Percentiles rank a stretch among this genome's conserved stretches.
Evolutionary conservation across 2,113 vertebrate species (phyloP).

Genomic region (Pitta sordida): DNA sequence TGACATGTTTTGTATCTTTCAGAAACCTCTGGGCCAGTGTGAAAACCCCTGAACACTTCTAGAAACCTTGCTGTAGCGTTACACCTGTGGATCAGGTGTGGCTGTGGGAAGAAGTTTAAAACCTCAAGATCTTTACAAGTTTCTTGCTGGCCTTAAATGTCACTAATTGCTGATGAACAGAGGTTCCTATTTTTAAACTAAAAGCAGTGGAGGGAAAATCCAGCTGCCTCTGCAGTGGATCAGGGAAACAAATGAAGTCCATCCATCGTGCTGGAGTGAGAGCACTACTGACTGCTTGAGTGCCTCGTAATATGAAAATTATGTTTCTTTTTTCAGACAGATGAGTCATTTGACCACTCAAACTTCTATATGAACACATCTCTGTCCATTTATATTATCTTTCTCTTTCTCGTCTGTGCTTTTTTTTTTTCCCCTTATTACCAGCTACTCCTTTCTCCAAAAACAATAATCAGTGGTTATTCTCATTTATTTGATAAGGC

Average conservation of each 20-base stretch:
- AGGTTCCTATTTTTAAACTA: background rate
- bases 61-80: background rate
- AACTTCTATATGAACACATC: background rate
- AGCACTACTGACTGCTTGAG: background rate
- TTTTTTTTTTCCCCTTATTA: constrained; percentile 28
- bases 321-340: background rate
- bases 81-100: background rate
- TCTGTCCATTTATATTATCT: background rate
- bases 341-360: constrained; percentile 14
- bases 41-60: background rate
- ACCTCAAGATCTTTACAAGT: background rate
- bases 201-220: background rate
- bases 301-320: background rate
- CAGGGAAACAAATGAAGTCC: background rate
- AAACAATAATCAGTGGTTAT: constrained; percentile 38
- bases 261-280: background rate
- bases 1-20: background rate
- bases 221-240: background rate
- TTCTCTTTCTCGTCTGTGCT: background rate
- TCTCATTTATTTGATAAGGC: constrained; percentile 44
- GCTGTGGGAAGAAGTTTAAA: background rate
- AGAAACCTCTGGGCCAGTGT: background rate
- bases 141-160: background rate
- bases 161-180: background rate
- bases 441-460: constrained; percentile 1